Conservation (phyloP, 2,113 vertebrate genomes). For the Malurus elegans region DNA sequence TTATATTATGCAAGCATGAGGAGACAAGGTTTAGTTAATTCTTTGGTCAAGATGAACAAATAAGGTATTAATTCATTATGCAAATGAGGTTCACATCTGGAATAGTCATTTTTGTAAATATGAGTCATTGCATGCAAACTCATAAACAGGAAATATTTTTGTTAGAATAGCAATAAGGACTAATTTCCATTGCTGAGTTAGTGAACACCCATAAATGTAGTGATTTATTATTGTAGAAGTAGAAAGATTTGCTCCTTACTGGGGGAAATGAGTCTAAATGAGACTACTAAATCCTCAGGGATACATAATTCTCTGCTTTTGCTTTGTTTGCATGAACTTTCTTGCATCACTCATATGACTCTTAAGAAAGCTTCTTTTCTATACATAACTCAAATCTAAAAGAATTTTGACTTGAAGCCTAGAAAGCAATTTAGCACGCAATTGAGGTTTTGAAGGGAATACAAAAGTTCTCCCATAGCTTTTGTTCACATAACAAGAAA, state of each 20-base stretch:
- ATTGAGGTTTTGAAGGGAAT: constrained; percentile 47
- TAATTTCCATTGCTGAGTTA: not conserved
- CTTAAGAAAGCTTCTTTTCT: constrained; percentile 42
- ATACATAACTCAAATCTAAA: constrained; percentile 54
- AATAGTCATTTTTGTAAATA: not conserved
- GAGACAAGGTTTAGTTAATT: not conserved
- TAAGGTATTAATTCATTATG: not conserved
- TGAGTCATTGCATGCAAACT: not conserved
- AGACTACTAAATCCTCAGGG: not conserved
- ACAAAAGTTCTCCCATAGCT: constrained; percentile 9
- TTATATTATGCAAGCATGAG: not conserved
- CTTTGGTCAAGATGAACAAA: not conserved
- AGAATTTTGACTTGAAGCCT: constrained; percentile 55
- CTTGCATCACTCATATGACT: not conserved
- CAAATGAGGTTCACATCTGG: not conserved
- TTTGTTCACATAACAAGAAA: constrained; percentile 38
- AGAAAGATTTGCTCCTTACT: not conserved
- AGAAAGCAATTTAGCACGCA: constrained; percentile 60
- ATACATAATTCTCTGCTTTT: not conserved
- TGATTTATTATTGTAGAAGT: not conserved
- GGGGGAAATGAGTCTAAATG: not conserved
- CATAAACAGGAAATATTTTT: constrained; percentile 17
- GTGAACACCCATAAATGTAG: not conserved
- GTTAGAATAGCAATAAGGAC: not conserved
- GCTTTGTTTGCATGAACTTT: not conserved